Evolutionary conservation across 2,888 invertebrate genomes (phyloP), one percentile per base, ranked within the genome.

Genomic region (Caenorhabditis japonica): DNA sequence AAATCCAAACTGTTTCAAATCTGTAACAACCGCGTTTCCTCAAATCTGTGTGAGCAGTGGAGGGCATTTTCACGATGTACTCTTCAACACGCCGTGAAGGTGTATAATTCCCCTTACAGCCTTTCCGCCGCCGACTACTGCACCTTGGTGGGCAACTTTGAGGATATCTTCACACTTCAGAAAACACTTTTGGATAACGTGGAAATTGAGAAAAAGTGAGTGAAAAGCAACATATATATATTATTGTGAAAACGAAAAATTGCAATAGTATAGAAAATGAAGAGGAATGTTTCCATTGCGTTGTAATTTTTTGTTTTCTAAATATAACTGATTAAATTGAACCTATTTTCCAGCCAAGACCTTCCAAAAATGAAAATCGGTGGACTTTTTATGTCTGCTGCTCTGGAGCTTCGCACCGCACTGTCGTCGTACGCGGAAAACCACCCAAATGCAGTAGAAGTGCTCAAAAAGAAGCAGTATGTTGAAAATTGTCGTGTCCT

Each of bases 401-500:
- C 90, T 10, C 87, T 89, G 7, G 87, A 87, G 49, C 76, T 91
- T 41, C 94, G 95, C 89, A 90, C 91, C 79, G 92, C 94, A 12
- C 94, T 97, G 88, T 92, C 93, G 85, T 90, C 91, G 13, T 99
- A 97, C 89, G 97, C 97, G 89, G 92, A 92, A 62, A 92, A 94
- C 80, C 97, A 99, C 91, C 97, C 97, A 0, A 92, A 92, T 89
- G 96, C 96, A 77, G 95, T 95, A 47, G 93, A 93, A 87, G 92
- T 97, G 83, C 91, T 99, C 82, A 95, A 95, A 88, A 93, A 93
- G 88, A 93, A 93, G 88, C 94, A 93, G 95, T 95, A 89, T 69
- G 75, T 51, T 23, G 21, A 25, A 52, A 19, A 10, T 43, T 17
- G 49, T 23, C 30, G 27, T 27, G 27, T 19, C 27, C 2, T 5